Percentiles rank a stretch among this genome's conserved stretches.
phyloP scores from a whole-genome alignment of 2,113 vertebrate species.

The Pseudopodoces humilis region DNA sequence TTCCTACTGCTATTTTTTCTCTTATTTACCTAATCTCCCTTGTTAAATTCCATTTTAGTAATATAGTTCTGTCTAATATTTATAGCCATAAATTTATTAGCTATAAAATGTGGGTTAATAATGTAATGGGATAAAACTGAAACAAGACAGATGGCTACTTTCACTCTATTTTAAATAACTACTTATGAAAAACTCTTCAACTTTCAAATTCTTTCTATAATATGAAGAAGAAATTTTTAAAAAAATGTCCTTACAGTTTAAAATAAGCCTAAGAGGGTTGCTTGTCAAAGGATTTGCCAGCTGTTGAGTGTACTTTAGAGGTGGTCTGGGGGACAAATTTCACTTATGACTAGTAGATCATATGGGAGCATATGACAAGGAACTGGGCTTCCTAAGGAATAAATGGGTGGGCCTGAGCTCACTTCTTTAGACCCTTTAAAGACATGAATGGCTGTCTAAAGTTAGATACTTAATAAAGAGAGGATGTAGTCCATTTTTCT shows the following conservation, averaged over 20 bases:
- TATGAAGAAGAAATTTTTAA: neutral
- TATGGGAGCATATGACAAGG: neutral
- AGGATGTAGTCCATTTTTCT: neutral
- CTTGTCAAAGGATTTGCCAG: neutral
- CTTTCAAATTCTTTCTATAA: neutral
- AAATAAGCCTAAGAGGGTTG: neutral
- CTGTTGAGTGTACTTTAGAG: neutral
- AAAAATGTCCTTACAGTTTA: rapidly evolving
- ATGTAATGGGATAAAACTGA: neutral
- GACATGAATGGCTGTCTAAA: neutral
- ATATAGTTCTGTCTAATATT: neutral
- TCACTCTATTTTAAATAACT: neutral
- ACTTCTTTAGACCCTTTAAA: neutral
- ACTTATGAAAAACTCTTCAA: neutral
- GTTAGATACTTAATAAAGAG: neutral
- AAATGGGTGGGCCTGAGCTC: neutral
- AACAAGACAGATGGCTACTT: neutral
- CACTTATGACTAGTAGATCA: neutral
- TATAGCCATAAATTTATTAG: too few species aligned
- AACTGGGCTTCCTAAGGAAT: neutral
- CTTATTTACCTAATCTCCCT: neutral
- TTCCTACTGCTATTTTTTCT: neutral
- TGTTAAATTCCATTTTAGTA: neutral
- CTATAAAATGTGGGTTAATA: neutral
- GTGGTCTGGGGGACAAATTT: neutral